Conservation (phyloP, 2,113 vertebrate species). For the Channa maculata region DNA sequence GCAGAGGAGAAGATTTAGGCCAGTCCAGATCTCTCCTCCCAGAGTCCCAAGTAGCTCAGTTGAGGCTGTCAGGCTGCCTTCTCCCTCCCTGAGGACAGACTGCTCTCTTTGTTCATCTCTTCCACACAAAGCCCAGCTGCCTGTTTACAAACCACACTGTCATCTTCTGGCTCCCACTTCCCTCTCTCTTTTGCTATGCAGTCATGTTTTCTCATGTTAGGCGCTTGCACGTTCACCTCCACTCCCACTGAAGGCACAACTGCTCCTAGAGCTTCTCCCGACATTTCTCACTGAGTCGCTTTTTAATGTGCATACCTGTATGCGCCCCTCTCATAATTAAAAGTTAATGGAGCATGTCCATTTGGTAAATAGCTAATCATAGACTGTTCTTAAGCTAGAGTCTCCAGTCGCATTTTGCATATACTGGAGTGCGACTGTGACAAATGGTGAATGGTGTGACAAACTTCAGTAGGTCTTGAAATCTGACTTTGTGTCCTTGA, state of each 20-base stretch:
- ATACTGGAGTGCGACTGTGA: conserved; percentile 14
- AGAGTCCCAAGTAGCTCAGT: conserved; percentile 82
- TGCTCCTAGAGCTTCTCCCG: not conserved
- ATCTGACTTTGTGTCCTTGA: conserved; percentile 47
- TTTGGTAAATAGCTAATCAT: conserved; percentile 61
- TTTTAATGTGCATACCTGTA: conserved; percentile 60
- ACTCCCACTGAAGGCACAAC: conserved; percentile 41
- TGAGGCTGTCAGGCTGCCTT: conserved; percentile 81
- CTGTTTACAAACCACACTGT: conserved; percentile 82
- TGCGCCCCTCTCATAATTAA: conserved; percentile 61
- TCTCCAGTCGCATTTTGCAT: not conserved
- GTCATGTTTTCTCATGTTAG: conserved; percentile 65
- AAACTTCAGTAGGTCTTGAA: conserved; percentile 33
- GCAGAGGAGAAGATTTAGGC: conserved; percentile 81
- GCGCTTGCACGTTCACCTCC: conserved; percentile 44
- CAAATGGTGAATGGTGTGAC: conserved; percentile 33
- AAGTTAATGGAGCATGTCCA: conserved; percentile 66
- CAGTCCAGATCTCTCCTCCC: conserved; percentile 81
- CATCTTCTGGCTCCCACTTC: conserved; percentile 73
- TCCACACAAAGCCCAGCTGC: conserved; percentile 81
- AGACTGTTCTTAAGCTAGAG: conserved; percentile 37
- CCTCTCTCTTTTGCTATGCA: conserved; percentile 65
- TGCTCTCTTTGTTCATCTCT: conserved; percentile 81
- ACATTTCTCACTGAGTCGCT: conserved; percentile 53
- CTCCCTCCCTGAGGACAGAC: conserved; percentile 77